A percentile compares a stretch with the other conserved stretches of the same genome.
These are phyloP conservation scores for Cynodonichthys magdalenae DNA, from an alignment of 2,797 vertebrate species.

Conservation along the genomic window DNA sequence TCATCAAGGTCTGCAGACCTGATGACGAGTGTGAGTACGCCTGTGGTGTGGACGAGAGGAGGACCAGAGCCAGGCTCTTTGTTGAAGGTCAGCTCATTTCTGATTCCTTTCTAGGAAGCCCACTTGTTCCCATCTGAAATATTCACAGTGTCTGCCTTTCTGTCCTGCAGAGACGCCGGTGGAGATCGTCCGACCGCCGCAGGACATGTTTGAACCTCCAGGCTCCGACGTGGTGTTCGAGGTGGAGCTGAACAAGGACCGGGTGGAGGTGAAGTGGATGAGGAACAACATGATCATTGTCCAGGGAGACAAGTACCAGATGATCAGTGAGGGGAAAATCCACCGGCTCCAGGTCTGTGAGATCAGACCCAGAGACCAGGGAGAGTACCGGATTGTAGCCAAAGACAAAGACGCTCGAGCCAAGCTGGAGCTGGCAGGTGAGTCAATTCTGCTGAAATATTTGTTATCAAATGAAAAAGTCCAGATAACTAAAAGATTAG, in stretches of 20 bases:
- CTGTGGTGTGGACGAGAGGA: slow-evolving; percentile 93
- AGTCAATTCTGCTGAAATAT: slow-evolving; percentile 35
- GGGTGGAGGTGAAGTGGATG: slow-evolving; percentile 96
- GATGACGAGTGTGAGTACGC: slow-evolving; percentile 98
- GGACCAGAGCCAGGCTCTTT: slow-evolving; percentile 93
- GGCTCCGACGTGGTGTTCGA: slow-evolving; percentile 92
- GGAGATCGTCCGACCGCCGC: slow-evolving; percentile 94
- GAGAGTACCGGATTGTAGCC: slow-evolving; percentile 95
- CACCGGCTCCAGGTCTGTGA: slow-evolving; percentile 96
- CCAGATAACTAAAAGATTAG: too few relatives aligned
- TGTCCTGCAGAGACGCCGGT: slow-evolving; percentile 89
- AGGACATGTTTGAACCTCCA: slow-evolving; percentile 91
- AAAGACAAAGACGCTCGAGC: slow-evolving; percentile 98
- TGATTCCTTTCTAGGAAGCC: neutral
- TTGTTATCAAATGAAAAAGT: too few relatives aligned
- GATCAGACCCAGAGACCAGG: slow-evolving; percentile 94
- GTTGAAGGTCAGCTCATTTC: slow-evolving; percentile 88
- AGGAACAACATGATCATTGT: slow-evolving; percentile 98
- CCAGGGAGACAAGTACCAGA: slow-evolving; percentile 98
- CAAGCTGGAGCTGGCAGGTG: slow-evolving; percentile 96
- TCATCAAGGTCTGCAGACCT: slow-evolving; percentile 92
- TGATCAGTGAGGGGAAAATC: slow-evolving; percentile 96
- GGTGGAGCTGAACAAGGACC: slow-evolving; percentile 96
- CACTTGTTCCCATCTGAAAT: neutral
- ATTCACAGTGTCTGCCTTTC: neutral